Base-by-base conservation (phyloP, 2,888 invertebrate species). In the Hypselothyrea guttata region DNA sequence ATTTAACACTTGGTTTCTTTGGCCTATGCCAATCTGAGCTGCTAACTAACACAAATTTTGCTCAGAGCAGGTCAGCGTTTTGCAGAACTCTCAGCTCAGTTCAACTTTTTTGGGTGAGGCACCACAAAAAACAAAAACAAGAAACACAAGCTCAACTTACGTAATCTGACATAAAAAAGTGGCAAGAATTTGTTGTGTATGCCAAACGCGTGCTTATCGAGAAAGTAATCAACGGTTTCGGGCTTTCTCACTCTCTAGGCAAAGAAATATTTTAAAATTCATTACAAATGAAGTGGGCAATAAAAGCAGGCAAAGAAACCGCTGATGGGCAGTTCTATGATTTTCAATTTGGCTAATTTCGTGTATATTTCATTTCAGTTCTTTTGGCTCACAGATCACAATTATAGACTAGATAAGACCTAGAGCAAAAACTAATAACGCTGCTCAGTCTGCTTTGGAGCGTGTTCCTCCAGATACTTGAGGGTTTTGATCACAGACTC, bases 401-500 rank as follows among this genome's bases (percentile, higher is more conserved):
- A 28, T 28, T 28, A 8, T 22, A 22, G 22, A 4, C 9, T 28
- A 7, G 28, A 8, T n/a, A 5, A 37, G 4, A 5, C 18, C 38
- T 60, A 52, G 59, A 9, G 30, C 40, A 22, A n/a, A 40, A n/a
- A 40, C 16, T 22, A 18, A n/a, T 11, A 11, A 11, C 13, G 18
- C 12, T 28, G 11, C 2, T 2, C 27, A 11, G 22, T 12, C 7
- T 8, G 4, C 27, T 49, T 56, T 16, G 84, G 78, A 1, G 88
- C 88, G 76, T 89, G 88, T 12, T 76, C 76, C 1, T 91, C 92
- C 15, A 92, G 86, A 60, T 92, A 91, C 31, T 89, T 88, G 4
- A 93, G 86, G 0, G 93, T 91, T 13, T 91, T 91, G 11, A 91
- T 90, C 27, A 93, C 92, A 0, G 90, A 92, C 2, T 90, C 91